Evolutionary conservation across 2,113 vertebrate species (phyloP).

Genomic region (Colinus virginianus): DNA sequence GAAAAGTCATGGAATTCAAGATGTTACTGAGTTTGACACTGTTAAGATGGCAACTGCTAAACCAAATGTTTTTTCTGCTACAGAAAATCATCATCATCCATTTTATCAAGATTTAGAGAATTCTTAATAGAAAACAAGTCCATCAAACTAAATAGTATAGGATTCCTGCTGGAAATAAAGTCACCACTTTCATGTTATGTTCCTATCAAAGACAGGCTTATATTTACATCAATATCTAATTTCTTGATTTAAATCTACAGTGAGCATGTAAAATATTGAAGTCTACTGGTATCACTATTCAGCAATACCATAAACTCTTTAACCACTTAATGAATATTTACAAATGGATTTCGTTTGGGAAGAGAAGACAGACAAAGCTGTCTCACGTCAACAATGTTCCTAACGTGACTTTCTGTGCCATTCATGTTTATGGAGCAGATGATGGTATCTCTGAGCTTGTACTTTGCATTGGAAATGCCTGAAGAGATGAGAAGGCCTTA

Average conservation of each 20-base stretch:
- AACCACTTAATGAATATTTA: not conserved
- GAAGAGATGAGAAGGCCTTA: not conserved
- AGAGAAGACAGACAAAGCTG: not conserved
- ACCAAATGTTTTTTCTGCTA: not conserved
- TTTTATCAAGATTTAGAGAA: not conserved
- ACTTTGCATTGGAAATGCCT: not conserved
- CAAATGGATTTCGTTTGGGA: not conserved
- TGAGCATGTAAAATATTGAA: not conserved
- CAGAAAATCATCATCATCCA: not conserved
- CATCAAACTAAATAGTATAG: not conserved
- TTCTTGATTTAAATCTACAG: not conserved
- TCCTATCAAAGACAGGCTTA: not conserved
- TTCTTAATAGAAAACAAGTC: not conserved
- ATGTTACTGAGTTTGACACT: not conserved
- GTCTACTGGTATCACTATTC: not conserved
- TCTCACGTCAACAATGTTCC: not conserved
- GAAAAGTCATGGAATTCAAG: not conserved
- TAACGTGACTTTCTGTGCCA: not conserved
- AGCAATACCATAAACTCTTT: not conserved
- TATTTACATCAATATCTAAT: not conserved
- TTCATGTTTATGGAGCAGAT: not conserved
- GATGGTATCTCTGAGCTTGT: not conserved
- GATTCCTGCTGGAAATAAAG: not conserved
- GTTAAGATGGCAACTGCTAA: not conserved
- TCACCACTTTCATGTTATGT: not conserved